phyloP scores from a whole-genome alignment of 2,888 invertebrate genomes.

The Macrosoma leucophasiata region DNA sequence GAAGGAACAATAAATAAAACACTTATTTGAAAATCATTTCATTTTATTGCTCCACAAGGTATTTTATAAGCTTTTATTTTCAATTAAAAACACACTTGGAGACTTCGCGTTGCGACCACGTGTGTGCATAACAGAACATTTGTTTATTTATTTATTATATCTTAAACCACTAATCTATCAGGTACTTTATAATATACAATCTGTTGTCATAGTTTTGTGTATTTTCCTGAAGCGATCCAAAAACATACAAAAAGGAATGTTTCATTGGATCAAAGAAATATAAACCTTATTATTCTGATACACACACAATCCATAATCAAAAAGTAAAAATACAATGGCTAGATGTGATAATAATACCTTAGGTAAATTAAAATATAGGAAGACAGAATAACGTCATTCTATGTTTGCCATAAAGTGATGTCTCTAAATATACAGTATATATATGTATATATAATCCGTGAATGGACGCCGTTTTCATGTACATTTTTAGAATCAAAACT shows the following conservation, averaged over 20 bases:
- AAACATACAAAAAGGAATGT: conserved; percentile 34
- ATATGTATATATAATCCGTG: too few relatives aligned
- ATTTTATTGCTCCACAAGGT: conserved; percentile 63
- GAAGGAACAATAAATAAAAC: conserved; percentile 45
- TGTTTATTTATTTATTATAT: conserved; percentile 33
- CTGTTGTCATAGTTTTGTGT: conserved; percentile 27
- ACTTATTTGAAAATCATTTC: conserved; percentile 51
- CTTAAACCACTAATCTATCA: conserved; percentile 53
- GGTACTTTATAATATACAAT: conserved; percentile 56
- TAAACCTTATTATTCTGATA: conserved; percentile 39
- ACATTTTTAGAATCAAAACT: too few relatives aligned
- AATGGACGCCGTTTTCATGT: too few relatives aligned
- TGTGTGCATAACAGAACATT: conserved; percentile 56
- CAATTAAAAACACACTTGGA: conserved; percentile 51
- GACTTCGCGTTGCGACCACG: conserved; percentile 46
- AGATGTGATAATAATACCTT: too few relatives aligned
- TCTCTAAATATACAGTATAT: too few relatives aligned
- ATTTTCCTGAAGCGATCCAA: conserved; percentile 32
- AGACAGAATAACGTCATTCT: too few relatives aligned
- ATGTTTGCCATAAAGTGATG: too few relatives aligned
- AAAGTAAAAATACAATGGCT: conserved; percentile 30
- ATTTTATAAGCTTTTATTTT: conserved; percentile 51
- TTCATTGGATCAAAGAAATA: conserved; percentile 31
- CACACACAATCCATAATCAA: conserved; percentile 51
- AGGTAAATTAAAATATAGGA: too few relatives aligned